A percentile compares a stretch with the other conserved stretches of the same genome.
These are phyloP conservation scores for Actinernus sp. DNA, from an alignment of 92 coral and sea anemone genomes.

Conservation along the genomic window DNA sequence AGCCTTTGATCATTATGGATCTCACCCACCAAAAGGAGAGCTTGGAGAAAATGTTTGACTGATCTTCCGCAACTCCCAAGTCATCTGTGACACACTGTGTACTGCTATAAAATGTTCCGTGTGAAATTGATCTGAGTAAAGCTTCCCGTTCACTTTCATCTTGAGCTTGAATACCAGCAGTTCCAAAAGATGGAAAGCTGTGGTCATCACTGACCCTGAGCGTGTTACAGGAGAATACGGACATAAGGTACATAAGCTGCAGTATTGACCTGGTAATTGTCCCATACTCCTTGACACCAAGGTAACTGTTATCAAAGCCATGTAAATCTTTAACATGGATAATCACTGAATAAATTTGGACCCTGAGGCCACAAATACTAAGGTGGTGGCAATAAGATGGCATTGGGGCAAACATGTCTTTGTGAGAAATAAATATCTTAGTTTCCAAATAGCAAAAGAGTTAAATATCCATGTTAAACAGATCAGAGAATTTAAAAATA, in stretches of 20 bases:
- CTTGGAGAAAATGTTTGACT: constrained; percentile 75
- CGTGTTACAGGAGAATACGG: constrained; percentile 42
- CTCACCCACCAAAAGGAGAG: constrained; percentile 94
- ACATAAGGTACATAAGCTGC: constrained; percentile 49
- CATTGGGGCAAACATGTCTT: constrained; percentile 50
- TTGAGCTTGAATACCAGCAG: constrained; percentile 59
- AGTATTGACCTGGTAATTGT: constrained; percentile 56
- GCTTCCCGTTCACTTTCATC: constrained; percentile 61
- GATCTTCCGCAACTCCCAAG: constrained; percentile 86
- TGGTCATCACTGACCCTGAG: background rate
- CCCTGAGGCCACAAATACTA: constrained; percentile 47
- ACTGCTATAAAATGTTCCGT: constrained; percentile 86
- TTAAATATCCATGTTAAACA: constrained; percentile 81
- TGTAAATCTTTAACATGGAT: constrained; percentile 3
- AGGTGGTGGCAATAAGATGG: constrained; percentile 33
- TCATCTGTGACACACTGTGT: constrained; percentile 69
- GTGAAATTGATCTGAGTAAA: constrained; percentile 67
- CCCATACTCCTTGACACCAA: constrained; percentile 71
- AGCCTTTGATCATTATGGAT: constrained; percentile 82
- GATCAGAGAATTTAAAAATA: constrained; percentile 53
- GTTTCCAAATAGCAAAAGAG: constrained; percentile 69
- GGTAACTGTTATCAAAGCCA: constrained; percentile 14
- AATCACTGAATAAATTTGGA: constrained; percentile 68
- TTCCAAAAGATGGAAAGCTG: constrained; percentile 3
- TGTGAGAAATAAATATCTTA: constrained; percentile 44